Base-by-base conservation (phyloP, 2,888 invertebrate species). In the Spodoptera littoralis region DNA sequence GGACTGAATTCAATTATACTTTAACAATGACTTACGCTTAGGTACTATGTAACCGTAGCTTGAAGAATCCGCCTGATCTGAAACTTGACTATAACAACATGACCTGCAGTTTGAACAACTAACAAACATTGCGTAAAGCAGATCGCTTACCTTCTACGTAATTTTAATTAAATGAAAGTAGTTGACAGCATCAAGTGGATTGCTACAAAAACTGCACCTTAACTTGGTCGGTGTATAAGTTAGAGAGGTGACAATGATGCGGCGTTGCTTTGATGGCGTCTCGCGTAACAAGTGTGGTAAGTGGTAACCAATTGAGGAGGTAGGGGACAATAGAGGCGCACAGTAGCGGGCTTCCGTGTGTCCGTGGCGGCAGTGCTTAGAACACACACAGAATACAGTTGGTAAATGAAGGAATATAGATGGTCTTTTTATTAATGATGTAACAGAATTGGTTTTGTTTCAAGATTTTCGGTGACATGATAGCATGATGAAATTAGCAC, bases 261-360 rank as follows among this genome's bases (percentile, higher is more conserved):
- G 90, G 91, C 83, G 73, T 74, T 80, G 80, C 81, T 92, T 92
- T 88, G 86, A 84, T 76, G 75, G 65, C 60, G 70, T 79, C 85
- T 85, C 90, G 90, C 84, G 85, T 86, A 90, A 92, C 85, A 75
- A 87, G 84, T 90, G 90, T 91, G 90, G 62, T 73, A 72, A 73
- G 67, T 76, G 73, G 85, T 88, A 89, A 88, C 88, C 88, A 88
- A 91, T 90, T 87, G 87, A 81, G 76, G 78, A 82, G 77, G 62
- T 64, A 53, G 60, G 66, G 63, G 58, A 92, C 91, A 92, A 92
- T 89, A 84, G 86, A 87, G 77, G 87, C 86, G 84, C 88, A 93
- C 94, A 91, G 93, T 93, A 93, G 94, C 93, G 75, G 89, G 92
- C 93, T 92, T 93, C 92, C 91, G 93, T 89, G 88, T 88, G 84